Base-by-base conservation (phyloP, 2,113 vertebrate species). In the Edolisoma coerulescens region DNA sequence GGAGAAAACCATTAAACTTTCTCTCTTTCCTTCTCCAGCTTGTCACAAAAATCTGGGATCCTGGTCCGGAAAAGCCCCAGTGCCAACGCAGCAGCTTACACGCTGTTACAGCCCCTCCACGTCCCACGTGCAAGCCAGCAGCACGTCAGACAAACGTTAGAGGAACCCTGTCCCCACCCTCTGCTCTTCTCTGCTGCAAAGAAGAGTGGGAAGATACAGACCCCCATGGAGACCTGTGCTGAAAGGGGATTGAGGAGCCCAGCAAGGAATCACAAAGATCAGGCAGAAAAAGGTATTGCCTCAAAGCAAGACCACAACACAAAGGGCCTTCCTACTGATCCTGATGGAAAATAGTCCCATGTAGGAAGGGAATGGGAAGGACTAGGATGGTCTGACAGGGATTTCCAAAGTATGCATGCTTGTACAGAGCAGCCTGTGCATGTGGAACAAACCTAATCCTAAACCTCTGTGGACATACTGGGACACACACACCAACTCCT, bases 121-220 rank as follows among this genome's bases (percentile, higher is more conserved):
- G 0, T 41, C 37, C 50, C 41, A 50, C 20, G 50, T 1, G 28
- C 22, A n/a, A 60, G 23, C 0, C 0, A 88, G n/a, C 18, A 84
- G 26, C 63, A 24, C 0, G 0, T 64, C 61, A 91, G 65, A 22
- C 7, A 6, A 16, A 28, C 0, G 0, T 44, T 17, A 52, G 13
- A 50, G n/a, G 18, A n/a, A 37, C 23, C 17, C 7, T 11, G 15
- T 39, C 18, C 18, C 60, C 6, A 1, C 8, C 23, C 50, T 77
- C 64, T 42, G 23, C 64, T 74, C 64, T 59, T 18, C 50, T 59
- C 35, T 52, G 21, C 22, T 79, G 54, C 32, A 42, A 67, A 60
- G 32, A 63, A 22, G 16, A 79, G 33, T 4, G 23, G 32, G 60
- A 82, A 74, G 16, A 11, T 13, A 57, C 11, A 64, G 37, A 69